Conservation (phyloP, 1,140 invertebrate genomes). For the Drosophila watanabei region DNA sequence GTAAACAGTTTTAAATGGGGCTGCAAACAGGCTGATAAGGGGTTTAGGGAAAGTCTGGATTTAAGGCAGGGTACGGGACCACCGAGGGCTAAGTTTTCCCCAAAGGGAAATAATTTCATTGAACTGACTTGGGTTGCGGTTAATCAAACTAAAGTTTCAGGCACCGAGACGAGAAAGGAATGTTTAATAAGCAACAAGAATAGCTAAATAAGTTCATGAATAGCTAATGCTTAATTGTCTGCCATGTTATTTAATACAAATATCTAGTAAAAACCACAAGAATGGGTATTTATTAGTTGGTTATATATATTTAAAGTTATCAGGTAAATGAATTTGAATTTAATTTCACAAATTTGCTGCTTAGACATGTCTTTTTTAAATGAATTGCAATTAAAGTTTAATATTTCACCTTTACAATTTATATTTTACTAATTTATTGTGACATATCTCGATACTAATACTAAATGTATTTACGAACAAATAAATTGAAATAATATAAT, state of each 20-base stretch:
- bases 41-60: conserved; percentile 10
- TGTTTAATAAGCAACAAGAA: conserved; percentile 16
- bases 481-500: conserved; percentile 26
- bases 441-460: neutral
- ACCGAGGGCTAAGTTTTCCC: neutral
- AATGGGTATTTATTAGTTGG: neutral
- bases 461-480: neutral
- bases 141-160: conserved; percentile 36
- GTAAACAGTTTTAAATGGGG: conserved; percentile 24
- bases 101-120: conserved; percentile 32
- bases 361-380: no score
- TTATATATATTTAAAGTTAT: neutral
- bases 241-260: neutral
- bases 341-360: neutral
- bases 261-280: neutral
- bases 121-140: conserved; percentile 20
- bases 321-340: neutral
- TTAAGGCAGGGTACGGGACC: neutral
- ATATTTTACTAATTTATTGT: neutral
- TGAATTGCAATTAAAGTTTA: neutral
- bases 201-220: conserved; percentile 17
- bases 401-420: neutral
- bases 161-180: conserved; percentile 19
- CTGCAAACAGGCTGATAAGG: conserved; percentile 38
- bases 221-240: conserved; percentile 7